A percentile compares a stretch with the other conserved stretches of the same genome.
Evolutionary conservation across 2,888 invertebrate species (phyloP).

Genomic region (Acholoe squamosa): DNA sequence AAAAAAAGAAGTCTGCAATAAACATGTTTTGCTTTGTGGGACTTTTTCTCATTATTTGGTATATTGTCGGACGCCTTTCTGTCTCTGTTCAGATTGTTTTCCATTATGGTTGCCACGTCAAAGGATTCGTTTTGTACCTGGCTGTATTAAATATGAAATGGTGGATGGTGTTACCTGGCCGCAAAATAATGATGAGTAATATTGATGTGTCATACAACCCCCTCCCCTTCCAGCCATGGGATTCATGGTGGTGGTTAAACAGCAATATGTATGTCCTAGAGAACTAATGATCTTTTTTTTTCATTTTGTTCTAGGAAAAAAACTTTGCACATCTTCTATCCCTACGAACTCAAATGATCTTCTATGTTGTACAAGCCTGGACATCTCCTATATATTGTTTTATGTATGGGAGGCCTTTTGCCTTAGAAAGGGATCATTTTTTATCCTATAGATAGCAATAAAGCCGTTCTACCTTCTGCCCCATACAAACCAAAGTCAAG

Average conservation of each 20-base stretch:
- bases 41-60: not conserved
- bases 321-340: no score
- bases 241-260: no score
- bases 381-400: no score
- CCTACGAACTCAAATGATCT: no score
- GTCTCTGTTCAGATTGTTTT: not conserved
- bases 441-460: no score
- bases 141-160: not conserved
- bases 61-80: not conserved
- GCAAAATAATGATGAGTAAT: not conserved
- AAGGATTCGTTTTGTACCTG: not conserved
- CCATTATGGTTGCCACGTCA: not conserved
- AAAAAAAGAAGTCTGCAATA: not conserved
- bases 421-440: no score
- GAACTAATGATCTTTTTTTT: no score
- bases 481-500: not conserved
- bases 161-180: not conserved
- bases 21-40: not conserved
- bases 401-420: no score
- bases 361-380: no score
- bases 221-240: no score
- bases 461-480: not conserved
- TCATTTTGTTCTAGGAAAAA: no score
- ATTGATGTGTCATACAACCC: not conserved
- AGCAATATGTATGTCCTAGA: no score